Conservation (phyloP, 2,888 invertebrate species). For the Atrina japonica region DNA sequence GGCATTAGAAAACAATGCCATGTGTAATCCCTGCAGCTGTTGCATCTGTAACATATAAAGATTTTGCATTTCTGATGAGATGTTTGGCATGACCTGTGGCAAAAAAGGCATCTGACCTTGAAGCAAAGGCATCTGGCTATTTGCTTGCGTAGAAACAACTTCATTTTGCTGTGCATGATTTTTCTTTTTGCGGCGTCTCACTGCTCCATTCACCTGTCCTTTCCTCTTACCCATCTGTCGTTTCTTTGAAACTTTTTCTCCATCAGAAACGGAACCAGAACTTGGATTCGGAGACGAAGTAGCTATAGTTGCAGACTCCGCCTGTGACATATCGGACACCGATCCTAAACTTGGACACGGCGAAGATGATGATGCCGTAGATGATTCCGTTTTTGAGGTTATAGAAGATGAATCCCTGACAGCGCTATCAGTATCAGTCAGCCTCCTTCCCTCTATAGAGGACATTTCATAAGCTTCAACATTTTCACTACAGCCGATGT, state of each 20-base stretch:
- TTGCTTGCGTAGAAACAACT: neutral
- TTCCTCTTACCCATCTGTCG: neutral
- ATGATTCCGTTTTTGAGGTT: neutral
- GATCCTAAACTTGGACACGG: conserved; percentile 15
- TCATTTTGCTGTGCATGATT: neutral
- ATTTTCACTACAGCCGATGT: neutral
- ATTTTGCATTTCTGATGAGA: conserved; percentile 33
- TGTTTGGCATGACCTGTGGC: conserved; percentile 3
- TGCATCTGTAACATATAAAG: conserved; percentile 41
- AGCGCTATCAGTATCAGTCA: conserved; percentile 7
- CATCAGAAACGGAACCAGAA: conserved; percentile 1
- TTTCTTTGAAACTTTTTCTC: neutral
- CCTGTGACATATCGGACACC: neutral
- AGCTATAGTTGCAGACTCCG: neutral
- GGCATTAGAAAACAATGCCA: conserved; percentile 39
- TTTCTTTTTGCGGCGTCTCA: conserved; percentile 9
- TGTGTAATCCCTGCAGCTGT: conserved; percentile 35
- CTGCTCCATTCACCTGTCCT: conserved; percentile 2
- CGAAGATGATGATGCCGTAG: neutral
- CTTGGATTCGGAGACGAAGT: neutral
- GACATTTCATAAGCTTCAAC: conserved; percentile 5
- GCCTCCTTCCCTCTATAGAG: neutral
- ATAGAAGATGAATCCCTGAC: neutral
- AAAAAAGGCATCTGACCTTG: conserved; percentile 1
- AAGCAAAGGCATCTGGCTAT: neutral